Evolutionary conservation across 1,140 invertebrate genomes (phyloP).

Genomic region (Bombus sylvicola): DNA sequence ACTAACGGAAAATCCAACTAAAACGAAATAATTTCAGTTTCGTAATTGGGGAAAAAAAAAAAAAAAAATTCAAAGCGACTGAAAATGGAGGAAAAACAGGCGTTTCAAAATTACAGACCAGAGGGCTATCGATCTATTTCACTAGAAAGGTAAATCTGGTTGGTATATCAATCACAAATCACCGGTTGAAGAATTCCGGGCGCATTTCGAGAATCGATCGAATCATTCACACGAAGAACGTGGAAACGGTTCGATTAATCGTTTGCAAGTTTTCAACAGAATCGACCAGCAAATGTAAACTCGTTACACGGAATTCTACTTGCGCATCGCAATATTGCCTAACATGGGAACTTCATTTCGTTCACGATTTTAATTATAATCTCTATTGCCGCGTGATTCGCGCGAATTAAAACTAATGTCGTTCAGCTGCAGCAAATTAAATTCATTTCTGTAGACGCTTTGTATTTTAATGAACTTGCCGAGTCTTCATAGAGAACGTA

Average conservation of each 20-base stretch:
- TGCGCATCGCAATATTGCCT: not conserved
- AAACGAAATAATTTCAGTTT: too few relatives aligned
- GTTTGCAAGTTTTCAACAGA: not conserved
- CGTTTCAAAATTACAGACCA: too few relatives aligned
- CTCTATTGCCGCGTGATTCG: not conserved
- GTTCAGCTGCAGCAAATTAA: slow-evolving; percentile 9
- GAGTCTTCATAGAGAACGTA: not conserved
- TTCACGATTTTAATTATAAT: not conserved
- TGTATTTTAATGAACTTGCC: slow-evolving; percentile 8
- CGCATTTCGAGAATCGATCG: not conserved
- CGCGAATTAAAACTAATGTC: not conserved
- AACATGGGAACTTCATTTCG: not conserved
- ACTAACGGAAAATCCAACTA: too few relatives aligned
- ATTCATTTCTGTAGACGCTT: not conserved
- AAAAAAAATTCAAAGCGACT: not conserved
- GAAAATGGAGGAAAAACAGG: not conserved
- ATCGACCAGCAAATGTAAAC: too few relatives aligned
- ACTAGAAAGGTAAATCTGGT: not conserved
- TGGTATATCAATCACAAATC: not conserved
- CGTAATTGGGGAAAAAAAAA: not conserved
- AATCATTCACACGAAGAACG: not conserved
- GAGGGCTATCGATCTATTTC: not conserved
- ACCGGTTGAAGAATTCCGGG: not conserved
- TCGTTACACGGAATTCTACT: not conserved
- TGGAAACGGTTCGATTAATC: not conserved